Percentiles rank a stretch among this genome's conserved stretches.
phyloP scores from a whole-genome alignment of 2,113 vertebrate genomes.

The Daphoenositta chrysoptera region DNA sequence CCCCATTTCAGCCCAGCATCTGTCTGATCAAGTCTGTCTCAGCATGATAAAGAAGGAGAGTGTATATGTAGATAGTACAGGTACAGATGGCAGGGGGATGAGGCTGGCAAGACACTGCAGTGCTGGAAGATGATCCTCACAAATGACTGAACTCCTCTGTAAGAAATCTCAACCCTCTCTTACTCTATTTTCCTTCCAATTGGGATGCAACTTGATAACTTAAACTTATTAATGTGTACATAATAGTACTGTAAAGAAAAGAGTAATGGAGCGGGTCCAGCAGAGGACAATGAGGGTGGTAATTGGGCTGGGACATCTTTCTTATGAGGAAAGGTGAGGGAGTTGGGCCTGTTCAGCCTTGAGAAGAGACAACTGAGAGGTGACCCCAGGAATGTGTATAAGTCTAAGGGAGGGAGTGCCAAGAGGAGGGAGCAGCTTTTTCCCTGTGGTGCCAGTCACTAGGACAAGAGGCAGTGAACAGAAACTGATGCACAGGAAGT shows the following conservation, averaged over 20 bases:
- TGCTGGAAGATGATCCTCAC: not conserved
- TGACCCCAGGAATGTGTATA: not conserved
- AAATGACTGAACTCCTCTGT: not conserved
- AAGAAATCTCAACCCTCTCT: not conserved
- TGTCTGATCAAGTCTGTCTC: not conserved
- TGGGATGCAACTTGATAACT: not conserved
- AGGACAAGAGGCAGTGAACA: not conserved
- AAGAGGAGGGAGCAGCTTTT: not conserved
- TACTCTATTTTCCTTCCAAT: not conserved
- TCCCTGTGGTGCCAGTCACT: not conserved
- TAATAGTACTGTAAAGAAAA: not conserved
- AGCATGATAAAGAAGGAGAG: not conserved
- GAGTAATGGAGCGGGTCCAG: not conserved
- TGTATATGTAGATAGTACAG: not conserved
- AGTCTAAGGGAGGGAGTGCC: accelerated
- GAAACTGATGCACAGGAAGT: not conserved
- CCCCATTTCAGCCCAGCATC: not conserved
- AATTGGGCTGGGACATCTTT: not conserved
- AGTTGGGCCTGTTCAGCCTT: not conserved
- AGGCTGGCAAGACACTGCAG: not conserved
- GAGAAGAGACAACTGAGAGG: not conserved
- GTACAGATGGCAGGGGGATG: accelerated
- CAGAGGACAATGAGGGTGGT: accelerated
- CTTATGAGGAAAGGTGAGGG: not conserved
- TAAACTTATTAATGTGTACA: not conserved